These are phyloP conservation scores for Ameiurus melas DNA, from an alignment of 2,113 vertebrate species.

Conservation along the genomic window DNA sequence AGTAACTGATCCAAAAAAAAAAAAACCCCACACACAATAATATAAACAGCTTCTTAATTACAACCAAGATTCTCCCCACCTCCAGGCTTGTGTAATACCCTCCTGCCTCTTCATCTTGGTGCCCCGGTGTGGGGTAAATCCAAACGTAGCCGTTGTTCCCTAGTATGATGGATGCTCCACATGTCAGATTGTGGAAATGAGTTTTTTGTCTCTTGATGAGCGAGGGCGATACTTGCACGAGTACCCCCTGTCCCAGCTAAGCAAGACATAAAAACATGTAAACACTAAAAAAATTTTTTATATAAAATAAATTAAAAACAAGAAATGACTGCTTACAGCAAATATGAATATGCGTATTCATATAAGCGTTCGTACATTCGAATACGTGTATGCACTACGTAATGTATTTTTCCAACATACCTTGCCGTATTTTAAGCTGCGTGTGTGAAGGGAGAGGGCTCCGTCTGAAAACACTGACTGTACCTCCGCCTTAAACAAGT, in stretches of 20 bases:
- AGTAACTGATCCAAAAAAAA: background rate
- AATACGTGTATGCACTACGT: background rate
- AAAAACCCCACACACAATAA: background rate
- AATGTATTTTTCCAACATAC: conserved; percentile 64
- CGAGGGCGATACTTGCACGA: conserved; percentile 91
- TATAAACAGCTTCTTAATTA: background rate
- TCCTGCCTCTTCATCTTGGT: conserved; percentile 87
- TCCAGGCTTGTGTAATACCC: conserved; percentile 86
- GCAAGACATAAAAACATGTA: conserved; percentile 1
- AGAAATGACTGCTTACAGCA: background rate
- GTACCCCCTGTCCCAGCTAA: conserved; percentile 90
- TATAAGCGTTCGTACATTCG: too few species aligned
- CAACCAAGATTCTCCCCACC: conserved; percentile 65
- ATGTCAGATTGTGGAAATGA: conserved; percentile 93
- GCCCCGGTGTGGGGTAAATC: conserved; percentile 86
- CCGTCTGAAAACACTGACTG: conserved; percentile 95
- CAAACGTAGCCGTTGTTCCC: conserved; percentile 96
- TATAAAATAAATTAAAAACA: background rate
- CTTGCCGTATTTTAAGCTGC: conserved; percentile 96
- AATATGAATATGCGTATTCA: background rate
- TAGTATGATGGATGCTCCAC: conserved; percentile 90
- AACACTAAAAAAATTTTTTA: background rate
- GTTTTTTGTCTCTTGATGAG: conserved; percentile 95
- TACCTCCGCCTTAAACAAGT: conserved; percentile 87
- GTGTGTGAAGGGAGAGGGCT: conserved; percentile 88